A percentile compares a stretch with the other conserved stretches of the same genome.
Evolutionary conservation across 2,113 vertebrate species (phyloP).

Genomic region (Raphicerus campestris): DNA sequence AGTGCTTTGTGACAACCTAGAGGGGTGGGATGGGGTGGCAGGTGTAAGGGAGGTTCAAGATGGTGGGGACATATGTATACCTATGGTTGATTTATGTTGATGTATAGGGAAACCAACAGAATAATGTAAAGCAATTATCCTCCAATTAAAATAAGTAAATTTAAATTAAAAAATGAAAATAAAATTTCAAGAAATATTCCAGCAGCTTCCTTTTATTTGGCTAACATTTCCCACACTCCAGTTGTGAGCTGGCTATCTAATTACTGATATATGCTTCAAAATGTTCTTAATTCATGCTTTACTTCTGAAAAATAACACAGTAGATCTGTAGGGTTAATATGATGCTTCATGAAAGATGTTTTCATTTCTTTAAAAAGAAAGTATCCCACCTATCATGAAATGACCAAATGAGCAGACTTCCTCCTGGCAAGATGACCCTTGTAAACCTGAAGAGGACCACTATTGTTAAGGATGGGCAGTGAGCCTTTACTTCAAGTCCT

Average conservation of each 20-base stretch:
- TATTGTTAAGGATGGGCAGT: accelerated
- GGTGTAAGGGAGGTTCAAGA: neutral
- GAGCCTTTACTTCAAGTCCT: neutral
- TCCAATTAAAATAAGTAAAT: neutral
- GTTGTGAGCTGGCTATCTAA: neutral
- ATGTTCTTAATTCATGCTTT: neutral
- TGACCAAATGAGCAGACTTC: neutral
- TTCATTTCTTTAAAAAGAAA: neutral
- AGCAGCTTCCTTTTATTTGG: neutral
- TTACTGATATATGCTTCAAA: neutral
- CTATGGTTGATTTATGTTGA: neutral
- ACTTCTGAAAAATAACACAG: neutral
- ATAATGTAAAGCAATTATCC: neutral
- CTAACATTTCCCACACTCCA: neutral
- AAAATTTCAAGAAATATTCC: neutral
- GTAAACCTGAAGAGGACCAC: neutral
- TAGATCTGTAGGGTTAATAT: neutral
- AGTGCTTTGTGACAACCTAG: neutral
- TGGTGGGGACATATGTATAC: neutral
- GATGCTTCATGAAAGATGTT: neutral
- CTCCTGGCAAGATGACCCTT: neutral
- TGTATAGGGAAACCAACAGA: neutral
- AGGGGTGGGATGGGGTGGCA: neutral
- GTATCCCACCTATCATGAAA: neutral
- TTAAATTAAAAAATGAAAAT: neutral